A percentile compares a stretch with the other conserved stretches of the same genome.
Evolutionary conservation across 1,140 invertebrate species (phyloP).

Genomic region (Ctenoplectra terminalis): DNA sequence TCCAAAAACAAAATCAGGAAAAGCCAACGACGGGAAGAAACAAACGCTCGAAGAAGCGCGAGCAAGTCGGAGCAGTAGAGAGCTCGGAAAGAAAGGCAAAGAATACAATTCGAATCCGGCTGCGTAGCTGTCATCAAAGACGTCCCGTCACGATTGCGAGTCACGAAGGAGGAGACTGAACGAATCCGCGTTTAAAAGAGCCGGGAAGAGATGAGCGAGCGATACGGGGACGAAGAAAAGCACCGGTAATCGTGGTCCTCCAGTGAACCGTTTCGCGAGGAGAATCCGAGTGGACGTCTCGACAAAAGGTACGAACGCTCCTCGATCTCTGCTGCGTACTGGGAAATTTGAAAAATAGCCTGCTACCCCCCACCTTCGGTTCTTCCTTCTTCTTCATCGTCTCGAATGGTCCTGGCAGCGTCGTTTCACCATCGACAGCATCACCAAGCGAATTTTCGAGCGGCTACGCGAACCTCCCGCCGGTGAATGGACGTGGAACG

Average conservation of each 20-base stretch:
- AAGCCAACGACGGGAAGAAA: neutral
- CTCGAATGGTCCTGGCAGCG: neutral
- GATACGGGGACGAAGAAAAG: conserved; percentile 49
- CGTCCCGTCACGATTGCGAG: conserved; percentile 42
- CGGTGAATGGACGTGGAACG: conserved; percentile 59
- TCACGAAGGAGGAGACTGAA: conserved; percentile 31
- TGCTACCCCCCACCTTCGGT: neutral
- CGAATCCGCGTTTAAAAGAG: conserved; percentile 36
- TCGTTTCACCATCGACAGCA: conserved; percentile 18
- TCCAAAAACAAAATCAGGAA: neutral
- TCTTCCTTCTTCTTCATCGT: neutral
- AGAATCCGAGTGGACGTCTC: conserved; percentile 58
- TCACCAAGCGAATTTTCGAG: conserved; percentile 45
- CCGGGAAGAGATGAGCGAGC: neutral
- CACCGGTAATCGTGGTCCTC: conserved; percentile 45
- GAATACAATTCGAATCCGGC: conserved; percentile 11
- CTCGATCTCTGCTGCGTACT: neutral
- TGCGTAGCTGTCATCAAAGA: conserved; percentile 43
- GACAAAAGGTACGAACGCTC: conserved; percentile 43
- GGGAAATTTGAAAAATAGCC: conserved; percentile 67
- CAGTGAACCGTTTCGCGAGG: conserved; percentile 56
- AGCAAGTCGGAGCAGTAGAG: neutral
- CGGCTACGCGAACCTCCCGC: neutral
- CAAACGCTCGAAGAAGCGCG: neutral
- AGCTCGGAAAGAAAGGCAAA: neutral